phyloP scores from a whole-genome alignment of 2,797 vertebrate genomes.

The Benthosema pterotum region DNA sequence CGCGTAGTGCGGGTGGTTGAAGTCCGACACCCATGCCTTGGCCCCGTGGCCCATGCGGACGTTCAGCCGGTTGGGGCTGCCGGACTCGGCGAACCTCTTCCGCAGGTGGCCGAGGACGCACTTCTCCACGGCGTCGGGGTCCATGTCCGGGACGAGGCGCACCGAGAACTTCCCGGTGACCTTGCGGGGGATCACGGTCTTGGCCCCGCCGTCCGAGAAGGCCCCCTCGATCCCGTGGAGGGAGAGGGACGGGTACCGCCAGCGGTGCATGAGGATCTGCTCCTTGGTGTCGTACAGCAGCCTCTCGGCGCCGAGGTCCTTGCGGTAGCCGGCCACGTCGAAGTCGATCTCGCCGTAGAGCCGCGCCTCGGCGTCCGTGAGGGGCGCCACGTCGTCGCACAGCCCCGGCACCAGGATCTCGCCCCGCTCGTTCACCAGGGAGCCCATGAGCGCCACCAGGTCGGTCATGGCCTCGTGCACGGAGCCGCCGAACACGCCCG shows the following conservation, averaged over 20 bases:
- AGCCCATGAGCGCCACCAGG: conserved; percentile 89
- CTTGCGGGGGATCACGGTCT: conserved; percentile 95
- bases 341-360: conserved; percentile 94
- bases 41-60: conserved; percentile 88
- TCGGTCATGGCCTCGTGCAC: conserved; percentile 97
- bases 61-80: conserved; percentile 91
- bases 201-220: conserved; percentile 89
- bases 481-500: conserved; percentile 94
- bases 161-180: conserved; percentile 98
- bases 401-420: conserved; percentile 89
- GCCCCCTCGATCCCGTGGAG: conserved; percentile 97
- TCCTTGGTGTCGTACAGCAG: conserved; percentile 89
- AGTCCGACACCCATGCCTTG: conserved; percentile 96
- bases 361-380: conserved; percentile 84
- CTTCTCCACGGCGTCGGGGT: conserved; percentile 87
- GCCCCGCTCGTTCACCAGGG: conserved; percentile 85
- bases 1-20: conserved; percentile 95
- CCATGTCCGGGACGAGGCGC: conserved; percentile 94
- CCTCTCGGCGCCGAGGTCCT: conserved; percentile 82
- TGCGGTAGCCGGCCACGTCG: conserved; percentile 88
- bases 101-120: conserved; percentile 87
- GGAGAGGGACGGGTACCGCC: conserved; percentile 94
- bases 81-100: conserved; percentile 85
- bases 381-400: conserved; percentile 80
- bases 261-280: conserved; percentile 92